phyloP scores from a whole-genome alignment of 2,113 vertebrate species.

The Cavia aperea region DNA sequence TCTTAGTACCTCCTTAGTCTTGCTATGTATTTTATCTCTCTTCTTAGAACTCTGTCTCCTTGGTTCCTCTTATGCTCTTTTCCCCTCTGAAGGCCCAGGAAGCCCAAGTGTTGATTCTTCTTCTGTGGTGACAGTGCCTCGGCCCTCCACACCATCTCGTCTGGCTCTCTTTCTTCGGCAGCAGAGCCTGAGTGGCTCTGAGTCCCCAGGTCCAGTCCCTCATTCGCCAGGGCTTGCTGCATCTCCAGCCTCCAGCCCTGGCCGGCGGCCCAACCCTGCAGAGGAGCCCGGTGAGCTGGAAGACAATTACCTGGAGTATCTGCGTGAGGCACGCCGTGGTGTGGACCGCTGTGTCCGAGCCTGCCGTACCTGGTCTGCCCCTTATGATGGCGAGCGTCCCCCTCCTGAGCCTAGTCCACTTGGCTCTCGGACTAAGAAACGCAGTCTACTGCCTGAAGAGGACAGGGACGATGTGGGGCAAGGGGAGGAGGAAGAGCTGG shows the following conservation, averaged over 20 bases:
- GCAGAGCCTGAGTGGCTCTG: constrained; percentile 76
- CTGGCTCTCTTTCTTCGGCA: constrained; percentile 91
- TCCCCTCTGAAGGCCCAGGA: constrained; percentile 72
- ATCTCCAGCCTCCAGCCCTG: constrained; percentile 77
- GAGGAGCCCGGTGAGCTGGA: constrained; percentile 85
- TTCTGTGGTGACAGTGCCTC: constrained; percentile 72
- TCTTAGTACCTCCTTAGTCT: background rate
- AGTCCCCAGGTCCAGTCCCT: constrained; percentile 59
- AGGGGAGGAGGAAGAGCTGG: constrained; percentile 48
- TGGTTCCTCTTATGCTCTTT: background rate
- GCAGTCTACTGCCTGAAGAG: constrained; percentile 81
- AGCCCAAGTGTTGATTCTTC: constrained; percentile 86
- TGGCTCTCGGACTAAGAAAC: constrained; percentile 87
- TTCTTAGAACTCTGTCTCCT: background rate
- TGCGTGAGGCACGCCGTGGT: constrained; percentile 83
- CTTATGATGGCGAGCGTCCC: constrained; percentile 91
- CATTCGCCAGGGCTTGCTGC: constrained; percentile 71
- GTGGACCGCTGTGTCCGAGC: constrained; percentile 88
- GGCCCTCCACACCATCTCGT: constrained; percentile 90
- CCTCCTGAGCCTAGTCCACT: constrained; percentile 73
- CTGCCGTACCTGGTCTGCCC: constrained; percentile 91
- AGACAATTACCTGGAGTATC: constrained; percentile 91
- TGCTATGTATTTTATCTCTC: background rate
- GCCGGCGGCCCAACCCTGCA: constrained; percentile 71
- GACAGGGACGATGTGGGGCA: constrained; percentile 52